A percentile compares a stretch with the other conserved stretches of the same genome.
Conservation (phyloP, 2,888 invertebrate species). For the Drosophila helvetica region DNA sequence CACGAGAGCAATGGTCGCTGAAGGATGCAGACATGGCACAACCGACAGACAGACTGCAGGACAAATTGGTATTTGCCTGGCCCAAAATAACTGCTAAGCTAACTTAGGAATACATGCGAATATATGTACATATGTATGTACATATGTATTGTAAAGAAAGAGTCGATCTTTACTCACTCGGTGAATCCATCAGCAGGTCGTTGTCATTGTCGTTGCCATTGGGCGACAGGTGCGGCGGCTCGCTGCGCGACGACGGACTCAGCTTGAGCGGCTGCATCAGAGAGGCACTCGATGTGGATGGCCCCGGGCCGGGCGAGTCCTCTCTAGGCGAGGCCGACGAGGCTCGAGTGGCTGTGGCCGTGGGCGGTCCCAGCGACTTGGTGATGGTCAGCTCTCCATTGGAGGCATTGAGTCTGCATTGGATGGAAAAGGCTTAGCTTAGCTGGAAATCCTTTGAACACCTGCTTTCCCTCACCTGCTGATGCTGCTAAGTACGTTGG, state of each 20-base stretch:
- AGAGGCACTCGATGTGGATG: conserved; percentile 64
- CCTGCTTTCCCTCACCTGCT: conserved; percentile 85
- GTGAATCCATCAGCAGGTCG: conserved; percentile 92
- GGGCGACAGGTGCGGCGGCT: conserved; percentile 86
- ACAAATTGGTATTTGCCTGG: background rate
- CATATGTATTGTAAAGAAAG: conserved; percentile 44
- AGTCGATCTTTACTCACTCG: conserved; percentile 88
- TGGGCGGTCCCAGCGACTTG: conserved; percentile 87
- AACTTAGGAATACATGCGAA: background rate
- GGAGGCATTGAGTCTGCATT: conserved; percentile 88
- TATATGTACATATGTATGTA: background rate
- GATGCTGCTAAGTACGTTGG: conserved; percentile 87
- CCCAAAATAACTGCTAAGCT: background rate
- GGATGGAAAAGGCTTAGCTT: background rate
- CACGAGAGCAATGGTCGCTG: background rate
- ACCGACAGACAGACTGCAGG: no score
- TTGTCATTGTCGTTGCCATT: conserved; percentile 86
- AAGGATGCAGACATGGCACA: conserved; percentile 24
- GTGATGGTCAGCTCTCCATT: conserved; percentile 94
- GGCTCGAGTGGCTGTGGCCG: conserved; percentile 74
- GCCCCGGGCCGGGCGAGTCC: conserved; percentile 71
- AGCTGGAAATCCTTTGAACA: background rate
- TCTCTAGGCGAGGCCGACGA: conserved; percentile 75
- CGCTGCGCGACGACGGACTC: conserved; percentile 85
- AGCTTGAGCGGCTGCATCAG: conserved; percentile 86